Conservation (phyloP, 2,797 vertebrate species). For the Pangasius sanitwongsei region DNA sequence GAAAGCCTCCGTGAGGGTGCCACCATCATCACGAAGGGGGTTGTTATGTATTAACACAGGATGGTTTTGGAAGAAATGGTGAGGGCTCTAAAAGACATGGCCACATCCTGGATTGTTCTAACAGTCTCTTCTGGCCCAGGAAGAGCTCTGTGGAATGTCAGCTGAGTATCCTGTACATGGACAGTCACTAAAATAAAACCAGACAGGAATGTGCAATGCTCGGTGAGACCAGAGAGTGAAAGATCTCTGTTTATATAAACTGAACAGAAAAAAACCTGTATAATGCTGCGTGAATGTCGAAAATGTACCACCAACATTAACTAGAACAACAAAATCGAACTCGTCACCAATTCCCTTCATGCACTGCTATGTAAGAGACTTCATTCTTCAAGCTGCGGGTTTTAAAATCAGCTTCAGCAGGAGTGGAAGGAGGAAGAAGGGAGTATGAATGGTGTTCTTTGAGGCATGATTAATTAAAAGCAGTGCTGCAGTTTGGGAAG, state of each 20-base stretch:
- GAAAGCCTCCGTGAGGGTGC: conserved; percentile 23
- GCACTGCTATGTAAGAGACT: neutral
- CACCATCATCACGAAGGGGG: neutral
- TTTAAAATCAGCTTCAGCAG: conserved; percentile 18
- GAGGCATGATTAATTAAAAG: conserved; percentile 59
- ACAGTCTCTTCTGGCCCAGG: conserved; percentile 1
- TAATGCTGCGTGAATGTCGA: neutral
- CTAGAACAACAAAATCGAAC: neutral
- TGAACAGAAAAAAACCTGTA: neutral
- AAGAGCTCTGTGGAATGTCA: conserved; percentile 15
- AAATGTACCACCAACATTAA: neutral
- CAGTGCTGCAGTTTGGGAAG: conserved; percentile 46
- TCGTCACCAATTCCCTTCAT: neutral
- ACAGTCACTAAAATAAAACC: conserved; percentile 46
- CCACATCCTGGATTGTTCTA: conserved; percentile 3
- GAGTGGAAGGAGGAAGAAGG: neutral
- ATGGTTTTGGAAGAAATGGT: neutral
- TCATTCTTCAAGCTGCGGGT: conserved; percentile 23
- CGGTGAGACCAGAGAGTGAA: conserved; percentile 27
- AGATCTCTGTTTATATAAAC: conserved; percentile 17
- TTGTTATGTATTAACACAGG: conserved; percentile 34
- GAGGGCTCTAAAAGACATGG: conserved; percentile 15
- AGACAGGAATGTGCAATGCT: conserved; percentile 33
- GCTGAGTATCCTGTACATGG: conserved; percentile 25
- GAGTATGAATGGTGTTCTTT: conserved; percentile 57